Evolutionary conservation across 2,888 invertebrate genomes (phyloP), one percentile per base, ranked within the genome.

Genomic region (Argyra leucocephala): DNA sequence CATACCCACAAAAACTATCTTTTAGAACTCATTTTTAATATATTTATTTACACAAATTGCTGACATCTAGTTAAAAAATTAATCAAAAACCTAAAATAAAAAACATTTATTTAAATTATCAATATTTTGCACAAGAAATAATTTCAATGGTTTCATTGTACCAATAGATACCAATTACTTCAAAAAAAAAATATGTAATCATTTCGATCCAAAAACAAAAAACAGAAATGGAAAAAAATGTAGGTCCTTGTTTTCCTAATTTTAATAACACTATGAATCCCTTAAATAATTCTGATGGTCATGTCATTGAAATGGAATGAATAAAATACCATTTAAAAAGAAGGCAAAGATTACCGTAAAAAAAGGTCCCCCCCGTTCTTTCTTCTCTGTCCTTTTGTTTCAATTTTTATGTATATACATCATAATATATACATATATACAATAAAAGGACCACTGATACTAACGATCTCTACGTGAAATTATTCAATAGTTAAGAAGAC

Each of bases 281-380:
- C 48, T 48, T 48, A 12, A 48, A 48, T 48, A 48, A 48, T 48
- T 18, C 48, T 48, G 48, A 48, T 48, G 48, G 48, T 48, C 48
- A 48, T 48, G 48, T 48, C 48, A 48, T 18, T 48, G 48, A 48
- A 48, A 18, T 48, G 48, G 48, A 48, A 48, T 48, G 15, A 48
- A 48, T 5, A 31, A 10, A 31, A 31, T 10, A 10, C 10, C 31
- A 31, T 31, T 31, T 31, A 2, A 48, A 6, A 48, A 48, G 15
- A 31, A 31, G 12, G 12, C 7, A 31, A 3, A 31, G 12, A 31
- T 1, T 12, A 31, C 12, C 31, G 12, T 31, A 10, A 31, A 31
- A 31, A 7, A 31, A 31, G 31, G 10, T 7, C 7, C 5, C 7
- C 31, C 31, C 12, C 7, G 7, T 31, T 31, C 31, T 48, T 48